Evolutionary conservation across 2,113 vertebrate genomes (phyloP), one percentile per base, ranked within the genome.

Genomic region (Triplophysa dalaica): DNA sequence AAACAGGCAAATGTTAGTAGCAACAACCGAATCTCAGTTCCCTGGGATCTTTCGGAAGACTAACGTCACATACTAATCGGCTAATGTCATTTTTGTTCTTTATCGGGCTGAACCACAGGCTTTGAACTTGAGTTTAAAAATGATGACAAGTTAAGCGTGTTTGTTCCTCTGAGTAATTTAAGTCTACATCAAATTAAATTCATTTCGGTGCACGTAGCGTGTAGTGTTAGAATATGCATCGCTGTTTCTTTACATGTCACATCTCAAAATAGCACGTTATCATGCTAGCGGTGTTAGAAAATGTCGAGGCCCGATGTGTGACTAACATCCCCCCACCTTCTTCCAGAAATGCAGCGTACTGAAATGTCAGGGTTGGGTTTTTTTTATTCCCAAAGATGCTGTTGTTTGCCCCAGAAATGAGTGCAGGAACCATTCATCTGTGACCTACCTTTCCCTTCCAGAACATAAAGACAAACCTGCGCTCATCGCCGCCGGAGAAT

Each of bases 361-460:
- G 48, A 80, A 52, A 76, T 83, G 77, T 80, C 72, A 73, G 24
- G 1, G 6, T 75, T 70, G 65, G 43, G 14, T 38, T 65, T 24
- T 65, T 24, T 48, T 68, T 73, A 64, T 77, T 82, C 33, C 33
- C 63, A 64, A 64, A 75, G 50, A 78, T 83, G 60, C 45, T 75
- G 56, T 77, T 78, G 24, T 60, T 65, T 78, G 67, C 33, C 66
- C 79, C 74, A 81, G 77, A 83, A 82, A 82, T 75, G 33, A 78
- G 72, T 45, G 33, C 72, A 83, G 66, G 65, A 75, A 38, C 24
- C 61, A 79, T 75, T 62, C 56, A 78, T 72, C 60, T 75, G 50
- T 86, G 79, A 86, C 79, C 82, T 69, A 79, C 38, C 79, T 80
- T 70, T 77, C 79, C 67, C 60, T 70, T 56, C n/a, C 84, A 65